A percentile compares a stretch with the other conserved stretches of the same genome.
Conservation (phyloP, 1,140 invertebrate species). For the Calosoma granatense region DNA sequence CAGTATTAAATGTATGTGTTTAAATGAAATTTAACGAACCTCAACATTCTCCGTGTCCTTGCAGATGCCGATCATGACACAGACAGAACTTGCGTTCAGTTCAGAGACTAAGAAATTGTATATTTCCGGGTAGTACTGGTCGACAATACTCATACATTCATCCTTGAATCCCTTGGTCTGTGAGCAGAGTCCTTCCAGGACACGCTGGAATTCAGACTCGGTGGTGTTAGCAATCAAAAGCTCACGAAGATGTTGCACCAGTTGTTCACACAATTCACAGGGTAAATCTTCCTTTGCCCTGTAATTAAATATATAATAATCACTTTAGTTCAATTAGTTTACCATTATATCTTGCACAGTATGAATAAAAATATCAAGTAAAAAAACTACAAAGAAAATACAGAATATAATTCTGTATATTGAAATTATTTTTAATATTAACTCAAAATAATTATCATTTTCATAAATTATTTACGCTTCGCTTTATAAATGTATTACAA, state of each 20-base stretch:
- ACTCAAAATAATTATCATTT: no score
- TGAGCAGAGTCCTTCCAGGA: constrained; percentile 68
- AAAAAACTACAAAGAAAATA: constrained; percentile 11
- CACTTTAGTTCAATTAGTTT: not conserved
- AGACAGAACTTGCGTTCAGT: constrained; percentile 57
- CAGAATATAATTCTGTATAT: not conserved
- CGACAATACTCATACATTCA: constrained; percentile 58
- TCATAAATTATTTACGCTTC: constrained; percentile 12
- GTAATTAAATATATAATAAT: not conserved
- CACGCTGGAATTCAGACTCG: constrained; percentile 65
- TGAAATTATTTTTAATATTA: not conserved
- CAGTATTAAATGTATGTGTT: not conserved
- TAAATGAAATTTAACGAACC: constrained; percentile 6
- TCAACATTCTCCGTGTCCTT: constrained; percentile 27
- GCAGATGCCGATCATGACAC: constrained; percentile 62
- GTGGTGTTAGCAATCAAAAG: constrained; percentile 78
- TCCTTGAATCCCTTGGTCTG: constrained; percentile 58
- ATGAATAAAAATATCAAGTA: not conserved
- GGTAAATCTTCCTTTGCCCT: constrained; percentile 57
- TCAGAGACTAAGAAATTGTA: constrained; percentile 61
- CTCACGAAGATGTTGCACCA: constrained; percentile 68
- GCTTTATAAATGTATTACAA: no score
- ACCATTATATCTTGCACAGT: not conserved
- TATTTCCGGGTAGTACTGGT: constrained; percentile 63
- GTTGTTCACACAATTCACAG: constrained; percentile 74